phyloP scores from a whole-genome alignment of 2,888 invertebrate genomes.

The Bombylius discolor region DNA sequence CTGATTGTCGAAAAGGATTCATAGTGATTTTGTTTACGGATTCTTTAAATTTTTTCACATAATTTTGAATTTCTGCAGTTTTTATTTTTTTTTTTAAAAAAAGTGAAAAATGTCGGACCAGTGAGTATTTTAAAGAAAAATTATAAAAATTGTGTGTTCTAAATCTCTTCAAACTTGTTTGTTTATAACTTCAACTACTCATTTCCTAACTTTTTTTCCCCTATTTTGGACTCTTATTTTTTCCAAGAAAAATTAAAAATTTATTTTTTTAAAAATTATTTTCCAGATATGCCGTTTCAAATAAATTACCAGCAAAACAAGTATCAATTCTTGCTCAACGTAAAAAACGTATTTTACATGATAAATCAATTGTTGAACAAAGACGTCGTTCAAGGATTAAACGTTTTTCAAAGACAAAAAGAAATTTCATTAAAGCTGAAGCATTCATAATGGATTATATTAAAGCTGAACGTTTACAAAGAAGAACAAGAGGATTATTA shows the following conservation, averaged over 20 bases:
- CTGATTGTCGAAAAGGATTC: too few relatives aligned
- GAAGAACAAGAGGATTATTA: constrained; percentile 26
- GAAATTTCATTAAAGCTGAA: constrained; percentile 33
- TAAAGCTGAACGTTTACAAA: constrained; percentile 31
- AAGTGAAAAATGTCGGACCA: constrained; percentile 28
- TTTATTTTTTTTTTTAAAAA: too few relatives aligned
- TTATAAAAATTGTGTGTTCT: neutral
- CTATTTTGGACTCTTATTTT: too few relatives aligned
- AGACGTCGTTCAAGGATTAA: constrained; percentile 25
- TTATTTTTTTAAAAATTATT: neutral
- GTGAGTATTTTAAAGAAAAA: constrained; percentile 17
- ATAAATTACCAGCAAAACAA: constrained; percentile 36
- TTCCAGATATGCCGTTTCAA: constrained; percentile 33
- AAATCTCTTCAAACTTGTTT: too few relatives aligned
- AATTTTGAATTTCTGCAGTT: too few relatives aligned
- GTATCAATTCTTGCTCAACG: constrained; percentile 35
- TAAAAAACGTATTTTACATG: constrained; percentile 30
- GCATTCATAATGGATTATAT: constrained; percentile 32
- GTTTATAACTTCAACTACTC: too few relatives aligned
- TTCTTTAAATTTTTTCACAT: too few relatives aligned
- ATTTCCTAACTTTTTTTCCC: too few relatives aligned
- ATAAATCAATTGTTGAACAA: constrained; percentile 27
- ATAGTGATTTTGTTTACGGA: too few relatives aligned
- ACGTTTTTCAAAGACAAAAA: constrained; percentile 23
- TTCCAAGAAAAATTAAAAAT: neutral